phyloP scores from a whole-genome alignment of 1,140 invertebrate genomes.

The Halesus radiatus region DNA sequence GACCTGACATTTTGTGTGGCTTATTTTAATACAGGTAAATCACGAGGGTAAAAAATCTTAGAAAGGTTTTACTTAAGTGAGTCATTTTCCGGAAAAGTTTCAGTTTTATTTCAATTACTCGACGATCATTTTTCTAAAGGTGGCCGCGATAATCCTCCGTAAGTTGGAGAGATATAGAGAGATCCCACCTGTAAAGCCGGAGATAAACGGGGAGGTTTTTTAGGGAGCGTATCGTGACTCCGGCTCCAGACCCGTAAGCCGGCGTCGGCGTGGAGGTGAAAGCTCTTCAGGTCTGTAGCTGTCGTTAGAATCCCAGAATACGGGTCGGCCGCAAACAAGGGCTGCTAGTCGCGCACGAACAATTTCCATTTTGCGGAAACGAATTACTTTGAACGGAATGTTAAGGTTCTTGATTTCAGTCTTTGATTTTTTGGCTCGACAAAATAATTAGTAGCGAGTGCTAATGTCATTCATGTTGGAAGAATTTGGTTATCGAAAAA shows the following conservation, averaged over 20 bases:
- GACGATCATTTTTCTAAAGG: constrained; percentile 12
- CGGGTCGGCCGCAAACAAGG: background rate
- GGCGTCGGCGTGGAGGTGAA: background rate
- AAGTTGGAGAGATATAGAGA: constrained; percentile 32
- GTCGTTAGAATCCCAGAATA: constrained; percentile 1
- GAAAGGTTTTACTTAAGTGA: background rate
- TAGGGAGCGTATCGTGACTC: constrained; percentile 38
- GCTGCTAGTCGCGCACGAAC: background rate
- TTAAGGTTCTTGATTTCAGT: too few species aligned
- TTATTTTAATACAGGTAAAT: too few species aligned
- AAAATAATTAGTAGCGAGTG: too few species aligned
- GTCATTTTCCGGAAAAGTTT: constrained; percentile 3
- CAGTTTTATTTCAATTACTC: constrained; percentile 51
- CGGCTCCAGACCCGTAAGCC: constrained; percentile 14
- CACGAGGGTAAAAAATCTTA: too few species aligned
- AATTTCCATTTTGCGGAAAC: too few species aligned
- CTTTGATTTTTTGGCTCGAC: too few species aligned
- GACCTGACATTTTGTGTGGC: too few species aligned
- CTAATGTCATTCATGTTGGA: too few species aligned
- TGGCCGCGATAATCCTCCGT: constrained; percentile 37
- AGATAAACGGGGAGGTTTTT: constrained; percentile 42
- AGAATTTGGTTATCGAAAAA: too few species aligned
- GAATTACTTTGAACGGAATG: too few species aligned
- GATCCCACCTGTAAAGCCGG: constrained; percentile 31
- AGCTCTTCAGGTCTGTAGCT: constrained; percentile 25